A percentile compares a stretch with the other conserved stretches of the same genome.
Evolutionary conservation across 2,113 vertebrate genomes (phyloP).

Genomic region (Carassius auratus): DNA sequence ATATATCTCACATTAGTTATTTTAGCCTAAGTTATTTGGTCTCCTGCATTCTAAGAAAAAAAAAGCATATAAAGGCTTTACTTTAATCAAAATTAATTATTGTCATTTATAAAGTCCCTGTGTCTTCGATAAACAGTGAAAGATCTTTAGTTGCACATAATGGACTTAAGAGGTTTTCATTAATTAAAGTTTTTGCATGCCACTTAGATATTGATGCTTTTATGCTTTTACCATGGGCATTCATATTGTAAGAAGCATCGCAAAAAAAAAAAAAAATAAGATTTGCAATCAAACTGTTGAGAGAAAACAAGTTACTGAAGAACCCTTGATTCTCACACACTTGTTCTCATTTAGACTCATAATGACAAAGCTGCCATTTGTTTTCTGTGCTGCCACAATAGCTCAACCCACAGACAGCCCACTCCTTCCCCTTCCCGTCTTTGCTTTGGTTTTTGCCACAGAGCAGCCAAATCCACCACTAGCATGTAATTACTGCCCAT

Average conservation of each 20-base stretch:
- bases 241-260: not conserved
- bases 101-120: not conserved
- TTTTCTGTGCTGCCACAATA: slow-evolving; percentile 21
- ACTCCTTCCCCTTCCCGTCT: not conserved
- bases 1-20: not conserved
- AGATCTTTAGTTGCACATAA: not conserved
- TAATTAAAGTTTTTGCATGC: not conserved
- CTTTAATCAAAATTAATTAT: not conserved
- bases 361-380: slow-evolving; percentile 35
- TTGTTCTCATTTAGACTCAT: slow-evolving; percentile 37
- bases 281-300: not conserved
- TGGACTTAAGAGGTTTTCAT: not conserved
- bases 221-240: slow-evolving; percentile 17
- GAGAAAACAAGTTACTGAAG: not conserved
- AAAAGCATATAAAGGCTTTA: not conserved
- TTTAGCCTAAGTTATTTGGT: not conserved
- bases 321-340: slow-evolving; percentile 34
- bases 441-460: slow-evolving; percentile 37
- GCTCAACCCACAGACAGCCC: slow-evolving; percentile 24
- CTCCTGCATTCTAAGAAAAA: not conserved
- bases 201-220: slow-evolving; percentile 4
- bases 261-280: not conserved
- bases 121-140: not conserved
- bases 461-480: slow-evolving; percentile 36
- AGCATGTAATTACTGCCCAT: slow-evolving; percentile 70